Base-by-base conservation (phyloP, 2,888 invertebrate species). In the Eurytoma adleriae region DNA sequence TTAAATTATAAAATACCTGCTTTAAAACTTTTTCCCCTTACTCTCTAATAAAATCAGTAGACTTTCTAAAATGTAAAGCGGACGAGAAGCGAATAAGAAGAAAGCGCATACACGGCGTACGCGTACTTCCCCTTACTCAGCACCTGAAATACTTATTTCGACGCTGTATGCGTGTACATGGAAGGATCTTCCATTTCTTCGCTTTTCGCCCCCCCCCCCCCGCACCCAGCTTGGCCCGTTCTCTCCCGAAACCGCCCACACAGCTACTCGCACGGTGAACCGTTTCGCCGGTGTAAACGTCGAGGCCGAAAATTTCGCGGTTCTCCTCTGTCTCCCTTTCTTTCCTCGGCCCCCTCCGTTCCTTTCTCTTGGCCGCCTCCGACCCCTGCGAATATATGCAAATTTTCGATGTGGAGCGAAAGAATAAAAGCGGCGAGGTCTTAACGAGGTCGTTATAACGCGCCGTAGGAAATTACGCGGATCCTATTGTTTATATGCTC, bases 391-490 rank as follows among this genome's bases (percentile, higher is more conserved):
- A 52, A 56, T 71, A 52, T 78, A 81, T 81, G 81, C 68, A 78
- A 78, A 81, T 78, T 81, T 78, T 71, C 70, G 67, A 78, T 75
- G 70, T 70, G 30, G 59, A 75, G 40, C 68, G 56, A 81, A 81
- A 78, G 75, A 81, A 81, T 81, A 78, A 78, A 78, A 78, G 52
- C 78, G 3, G n/a, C 24, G 24, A 50, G 50, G 50, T 64, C 71
- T 78, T 81, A 81, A 81, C 81, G 81, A 78, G 78, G 71, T 75
- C 78, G 81, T 81, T 75, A 75, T 71, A 78, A 68, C 66, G 62
- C 30, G 61, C 57, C 16, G 40, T 67, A 66, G 75, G 75, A 81
- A 81, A 78, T 81, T 81, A 78, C 75, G 81, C 75, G 75, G 30
- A 81, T 71, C 71, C 81, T 78, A 78, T 81, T 81, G 75, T 81